A percentile compares a stretch with the other conserved stretches of the same genome.
These are phyloP conservation scores for Drosophila mayaguana DNA, from an alignment of 2,888 invertebrate genomes.

Conservation along the genomic window DNA sequence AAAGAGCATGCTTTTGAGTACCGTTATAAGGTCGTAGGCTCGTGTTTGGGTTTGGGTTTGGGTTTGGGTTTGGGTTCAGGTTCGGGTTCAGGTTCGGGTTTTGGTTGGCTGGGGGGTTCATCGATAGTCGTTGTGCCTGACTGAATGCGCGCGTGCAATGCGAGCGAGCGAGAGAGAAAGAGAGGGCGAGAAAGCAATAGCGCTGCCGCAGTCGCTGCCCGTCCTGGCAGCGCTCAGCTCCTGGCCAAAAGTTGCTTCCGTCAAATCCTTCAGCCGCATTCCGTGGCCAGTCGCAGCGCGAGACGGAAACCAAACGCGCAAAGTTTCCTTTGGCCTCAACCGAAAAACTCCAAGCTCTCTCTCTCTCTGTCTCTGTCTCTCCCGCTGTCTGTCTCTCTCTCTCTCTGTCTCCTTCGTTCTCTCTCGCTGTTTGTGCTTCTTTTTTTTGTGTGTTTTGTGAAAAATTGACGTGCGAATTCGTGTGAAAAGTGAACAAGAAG, in stretches of 20 bases:
- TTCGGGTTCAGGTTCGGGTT: neutral
- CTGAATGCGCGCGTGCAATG: slow-evolving; percentile 77
- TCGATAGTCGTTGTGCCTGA: slow-evolving; percentile 71
- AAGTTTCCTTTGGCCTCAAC: slow-evolving; percentile 6
- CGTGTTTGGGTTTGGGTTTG: neutral
- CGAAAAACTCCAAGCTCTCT: neutral
- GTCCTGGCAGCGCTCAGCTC: slow-evolving; percentile 21
- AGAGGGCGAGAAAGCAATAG: slow-evolving; percentile 34
- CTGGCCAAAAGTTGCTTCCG: slow-evolving; percentile 9
- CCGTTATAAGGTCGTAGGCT: slow-evolving; percentile 27
- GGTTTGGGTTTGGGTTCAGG: slow-evolving; percentile 1
- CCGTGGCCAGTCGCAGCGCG: slow-evolving; percentile 72
- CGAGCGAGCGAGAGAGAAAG: slow-evolving; percentile 24
- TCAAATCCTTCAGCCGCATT: slow-evolving; percentile 48
- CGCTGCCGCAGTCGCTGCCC: neutral
- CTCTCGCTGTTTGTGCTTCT: slow-evolving; percentile 6
- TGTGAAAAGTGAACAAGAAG: slow-evolving; percentile 3
- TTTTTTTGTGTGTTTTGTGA: slow-evolving; percentile 51
- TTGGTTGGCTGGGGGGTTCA: slow-evolving; percentile 18
- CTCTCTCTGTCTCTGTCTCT: neutral
- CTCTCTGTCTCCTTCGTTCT: neutral
- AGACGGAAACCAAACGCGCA: slow-evolving; percentile 64
- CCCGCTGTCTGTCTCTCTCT: neutral
- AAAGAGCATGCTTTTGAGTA: slow-evolving; percentile 19
- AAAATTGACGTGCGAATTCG: slow-evolving; percentile 16